Conservation (phyloP, 2,113 vertebrate species). For the Cyanistes caeruleus region DNA sequence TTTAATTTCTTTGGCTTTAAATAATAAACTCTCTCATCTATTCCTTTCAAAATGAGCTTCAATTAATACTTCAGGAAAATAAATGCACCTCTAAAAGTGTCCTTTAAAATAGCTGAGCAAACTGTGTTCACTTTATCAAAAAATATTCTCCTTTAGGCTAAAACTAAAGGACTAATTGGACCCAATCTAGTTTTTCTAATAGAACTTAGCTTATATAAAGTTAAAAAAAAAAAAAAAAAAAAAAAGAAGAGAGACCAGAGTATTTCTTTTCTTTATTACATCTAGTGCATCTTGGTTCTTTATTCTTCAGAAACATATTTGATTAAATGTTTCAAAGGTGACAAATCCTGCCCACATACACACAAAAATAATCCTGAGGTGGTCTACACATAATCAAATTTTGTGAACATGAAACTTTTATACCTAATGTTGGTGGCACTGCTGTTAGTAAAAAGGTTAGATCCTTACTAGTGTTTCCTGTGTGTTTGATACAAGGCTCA, state of each 20-base stretch:
- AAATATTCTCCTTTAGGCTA: conserved; percentile 17
- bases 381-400: neutral
- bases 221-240: neutral
- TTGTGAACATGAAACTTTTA: neutral
- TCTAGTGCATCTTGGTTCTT: neutral
- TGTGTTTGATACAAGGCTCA: neutral
- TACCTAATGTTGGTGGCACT: neutral
- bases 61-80: conserved; percentile 1
- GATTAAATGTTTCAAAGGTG: neutral
- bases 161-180: conserved; percentile 9
- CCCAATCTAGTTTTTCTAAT: neutral
- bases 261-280: neutral
- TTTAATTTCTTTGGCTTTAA: conserved; percentile 20
- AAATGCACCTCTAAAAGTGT: neutral
- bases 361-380: neutral
- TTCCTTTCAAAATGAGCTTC: conserved; percentile 8
- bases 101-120: conserved; percentile 36
- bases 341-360: neutral
- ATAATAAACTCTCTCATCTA: conserved; percentile 4
- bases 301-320: neutral
- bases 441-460: neutral
- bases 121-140: neutral
- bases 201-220: neutral
- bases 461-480: neutral
- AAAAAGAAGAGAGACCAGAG: neutral